A percentile compares a stretch with the other conserved stretches of the same genome.
Conservation (phyloP, 2,888 invertebrate genomes). For the Lydus trimaculatus region DNA sequence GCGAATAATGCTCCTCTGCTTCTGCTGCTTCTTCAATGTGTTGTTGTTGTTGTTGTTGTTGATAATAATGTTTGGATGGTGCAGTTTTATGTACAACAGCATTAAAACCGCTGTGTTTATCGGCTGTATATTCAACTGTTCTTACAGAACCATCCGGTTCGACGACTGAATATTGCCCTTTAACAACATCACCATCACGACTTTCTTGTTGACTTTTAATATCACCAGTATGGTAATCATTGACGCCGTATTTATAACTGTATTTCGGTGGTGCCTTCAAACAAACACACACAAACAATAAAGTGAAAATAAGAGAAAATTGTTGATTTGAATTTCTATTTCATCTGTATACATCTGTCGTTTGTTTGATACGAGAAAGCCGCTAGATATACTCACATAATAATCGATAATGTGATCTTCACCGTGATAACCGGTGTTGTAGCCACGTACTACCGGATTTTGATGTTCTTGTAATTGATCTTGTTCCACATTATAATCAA, state of each 20-base stretch:
- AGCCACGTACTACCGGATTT: too few species aligned
- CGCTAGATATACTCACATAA: constrained; percentile 39
- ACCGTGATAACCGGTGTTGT: constrained; percentile 12
- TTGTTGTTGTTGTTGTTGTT: constrained; percentile 11
- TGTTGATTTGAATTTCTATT: background rate
- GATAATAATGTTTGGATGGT: constrained; percentile 23
- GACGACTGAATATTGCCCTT: constrained; percentile 57
- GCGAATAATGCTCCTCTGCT: background rate
- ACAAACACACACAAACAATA: too few species aligned
- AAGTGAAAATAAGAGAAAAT: background rate
- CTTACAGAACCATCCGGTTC: constrained; percentile 58
- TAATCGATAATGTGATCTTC: constrained; percentile 42
- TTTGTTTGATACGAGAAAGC: background rate
- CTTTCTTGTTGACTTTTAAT: constrained; percentile 56
- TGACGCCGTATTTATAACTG: constrained; percentile 57
- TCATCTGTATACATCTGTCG: background rate
- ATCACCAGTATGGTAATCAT: constrained; percentile 57
- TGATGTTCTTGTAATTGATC: constrained; percentile 28
- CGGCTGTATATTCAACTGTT: constrained; percentile 58
- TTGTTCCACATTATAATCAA: constrained; percentile 8
- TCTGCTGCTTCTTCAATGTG: constrained; percentile 5
- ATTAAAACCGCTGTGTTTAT: constrained; percentile 57
- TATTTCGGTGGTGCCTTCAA: constrained; percentile 55
- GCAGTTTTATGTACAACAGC: constrained; percentile 52
- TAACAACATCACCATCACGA: constrained; percentile 57